Evolutionary conservation across 2,797 vertebrate genomes (phyloP).

Genomic region (Phrynocephalus vlangalii): DNA sequence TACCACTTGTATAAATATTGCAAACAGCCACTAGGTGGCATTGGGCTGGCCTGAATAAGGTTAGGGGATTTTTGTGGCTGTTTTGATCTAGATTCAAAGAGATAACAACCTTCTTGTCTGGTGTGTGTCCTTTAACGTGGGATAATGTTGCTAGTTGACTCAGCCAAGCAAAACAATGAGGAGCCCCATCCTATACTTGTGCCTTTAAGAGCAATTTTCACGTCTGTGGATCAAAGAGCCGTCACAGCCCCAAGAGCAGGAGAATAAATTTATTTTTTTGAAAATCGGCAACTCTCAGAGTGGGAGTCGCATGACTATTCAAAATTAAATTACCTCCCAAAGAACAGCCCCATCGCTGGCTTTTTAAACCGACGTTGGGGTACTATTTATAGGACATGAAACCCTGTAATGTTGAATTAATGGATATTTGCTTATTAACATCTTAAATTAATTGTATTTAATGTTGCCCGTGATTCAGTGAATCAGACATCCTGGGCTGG

Average conservation of each 20-base stretch:
- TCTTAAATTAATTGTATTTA: too few species aligned
- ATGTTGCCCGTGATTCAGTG: not conserved
- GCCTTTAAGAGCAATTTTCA: not conserved
- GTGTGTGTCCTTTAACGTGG: not conserved
- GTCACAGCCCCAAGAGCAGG: not conserved
- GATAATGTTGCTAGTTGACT: not conserved
- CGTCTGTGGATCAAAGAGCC: not conserved
- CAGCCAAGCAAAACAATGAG: not conserved
- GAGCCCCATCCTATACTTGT: not conserved
- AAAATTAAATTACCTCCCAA: not conserved
- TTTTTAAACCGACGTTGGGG: not conserved
- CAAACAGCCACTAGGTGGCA: constrained; percentile 24
- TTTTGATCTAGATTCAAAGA: not conserved
- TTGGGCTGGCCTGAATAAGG: not conserved
- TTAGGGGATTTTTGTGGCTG: not conserved
- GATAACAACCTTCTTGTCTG: not conserved
- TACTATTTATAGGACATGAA: not conserved
- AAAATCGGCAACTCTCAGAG: not conserved
- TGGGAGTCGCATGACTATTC: not conserved
- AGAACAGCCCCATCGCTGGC: not conserved
- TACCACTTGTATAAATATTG: not conserved
- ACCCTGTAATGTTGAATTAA: not conserved
- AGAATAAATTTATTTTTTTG: not conserved
- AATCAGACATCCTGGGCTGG: not conserved
- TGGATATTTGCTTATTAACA: too few species aligned